Evolutionary conservation across 2,888 invertebrate species (phyloP).

Genomic region (Eumerus sabulonum): DNA sequence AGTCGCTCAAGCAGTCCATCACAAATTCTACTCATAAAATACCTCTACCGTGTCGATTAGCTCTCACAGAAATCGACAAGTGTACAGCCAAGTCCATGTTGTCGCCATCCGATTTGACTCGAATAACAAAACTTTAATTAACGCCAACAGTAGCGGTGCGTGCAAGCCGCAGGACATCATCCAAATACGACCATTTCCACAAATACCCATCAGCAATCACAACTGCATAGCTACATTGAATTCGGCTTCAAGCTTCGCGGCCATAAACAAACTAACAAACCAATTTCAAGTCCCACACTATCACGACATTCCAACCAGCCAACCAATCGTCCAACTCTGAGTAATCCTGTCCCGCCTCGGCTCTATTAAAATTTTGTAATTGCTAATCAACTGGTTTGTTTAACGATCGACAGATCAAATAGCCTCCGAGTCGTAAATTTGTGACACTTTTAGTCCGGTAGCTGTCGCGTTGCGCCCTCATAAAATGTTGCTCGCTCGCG

Average conservation of each 20-base stretch:
- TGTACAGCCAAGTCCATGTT: too few relatives aligned
- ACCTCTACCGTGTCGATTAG: too few relatives aligned
- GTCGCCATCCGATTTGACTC: too few relatives aligned
- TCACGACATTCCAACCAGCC: background rate
- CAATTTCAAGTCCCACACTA: slow-evolving; percentile 31
- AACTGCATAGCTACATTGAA: slow-evolving; percentile 3
- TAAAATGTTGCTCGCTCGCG: slow-evolving; percentile 26
- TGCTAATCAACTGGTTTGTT: slow-evolving; percentile 66
- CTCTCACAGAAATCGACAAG: too few relatives aligned
- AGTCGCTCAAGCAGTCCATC: too few relatives aligned
- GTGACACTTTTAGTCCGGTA: slow-evolving; percentile 58
- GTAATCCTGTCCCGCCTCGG: slow-evolving; percentile 5
- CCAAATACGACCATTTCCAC: slow-evolving; percentile 45
- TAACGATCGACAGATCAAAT: slow-evolving; percentile 61
- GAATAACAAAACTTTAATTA: slow-evolving; percentile 43
- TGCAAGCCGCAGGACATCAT: slow-evolving; percentile 28
- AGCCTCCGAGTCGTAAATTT: slow-evolving; percentile 57
- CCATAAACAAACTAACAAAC: slow-evolving; percentile 59
- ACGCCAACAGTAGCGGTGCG: slow-evolving; percentile 18
- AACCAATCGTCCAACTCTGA: background rate
- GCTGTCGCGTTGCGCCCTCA: slow-evolving; percentile 11
- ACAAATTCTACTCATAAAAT: too few relatives aligned
- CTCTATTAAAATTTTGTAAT: slow-evolving; percentile 67
- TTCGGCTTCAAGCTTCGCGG: slow-evolving; percentile 25
- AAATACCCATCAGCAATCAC: slow-evolving; percentile 8